Conservation (phyloP, 2,113 vertebrate species). For the Xenopus laevis region DNA sequence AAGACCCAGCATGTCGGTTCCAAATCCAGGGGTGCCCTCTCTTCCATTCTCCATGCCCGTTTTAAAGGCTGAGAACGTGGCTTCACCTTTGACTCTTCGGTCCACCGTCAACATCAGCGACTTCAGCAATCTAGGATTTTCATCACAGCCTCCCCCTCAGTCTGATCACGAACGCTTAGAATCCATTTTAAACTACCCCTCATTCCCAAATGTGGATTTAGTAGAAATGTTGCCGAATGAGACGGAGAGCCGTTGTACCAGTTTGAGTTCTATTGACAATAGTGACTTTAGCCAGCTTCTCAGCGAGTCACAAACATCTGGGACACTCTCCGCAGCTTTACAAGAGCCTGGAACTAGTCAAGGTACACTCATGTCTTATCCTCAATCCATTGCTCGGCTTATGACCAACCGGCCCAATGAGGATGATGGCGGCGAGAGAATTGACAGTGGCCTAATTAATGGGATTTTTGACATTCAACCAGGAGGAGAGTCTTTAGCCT, state of each 20-base stretch:
- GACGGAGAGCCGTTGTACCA: slow-evolving; percentile 46
- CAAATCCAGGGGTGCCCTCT: slow-evolving; percentile 11
- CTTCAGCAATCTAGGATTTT: slow-evolving; percentile 53
- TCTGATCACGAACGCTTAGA: slow-evolving; percentile 37
- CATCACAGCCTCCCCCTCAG: slow-evolving; percentile 47
- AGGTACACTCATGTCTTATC: slow-evolving; percentile 77
- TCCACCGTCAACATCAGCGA: slow-evolving; percentile 60
- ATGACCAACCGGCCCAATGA: slow-evolving; percentile 57
- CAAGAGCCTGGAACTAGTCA: slow-evolving; percentile 46
- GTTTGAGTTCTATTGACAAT: slow-evolving; percentile 74
- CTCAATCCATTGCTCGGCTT: slow-evolving; percentile 64
- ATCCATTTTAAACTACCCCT: slow-evolving; percentile 19
- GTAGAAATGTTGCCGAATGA: slow-evolving; percentile 58
- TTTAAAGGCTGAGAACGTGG: slow-evolving; percentile 12
- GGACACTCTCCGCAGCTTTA: slow-evolving; percentile 21
- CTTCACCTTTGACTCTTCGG: slow-evolving; percentile 7
- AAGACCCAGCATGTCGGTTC: slow-evolving; percentile 50
- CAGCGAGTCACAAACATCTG: slow-evolving; percentile 48
- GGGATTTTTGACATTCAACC: slow-evolving; percentile 50
- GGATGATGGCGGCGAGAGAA: slow-evolving; percentile 38
- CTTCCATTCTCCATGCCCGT: slow-evolving; percentile 49
- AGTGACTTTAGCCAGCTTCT: slow-evolving; percentile 78
- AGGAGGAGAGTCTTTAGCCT: slow-evolving; percentile 55
- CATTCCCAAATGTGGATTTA: slow-evolving; percentile 47
- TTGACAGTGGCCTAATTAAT: slow-evolving; percentile 33